Percentiles rank a stretch among this genome's conserved stretches.
Evolutionary conservation across 2,888 invertebrate genomes (phyloP).

Genomic region (Epinotia bilunana): DNA sequence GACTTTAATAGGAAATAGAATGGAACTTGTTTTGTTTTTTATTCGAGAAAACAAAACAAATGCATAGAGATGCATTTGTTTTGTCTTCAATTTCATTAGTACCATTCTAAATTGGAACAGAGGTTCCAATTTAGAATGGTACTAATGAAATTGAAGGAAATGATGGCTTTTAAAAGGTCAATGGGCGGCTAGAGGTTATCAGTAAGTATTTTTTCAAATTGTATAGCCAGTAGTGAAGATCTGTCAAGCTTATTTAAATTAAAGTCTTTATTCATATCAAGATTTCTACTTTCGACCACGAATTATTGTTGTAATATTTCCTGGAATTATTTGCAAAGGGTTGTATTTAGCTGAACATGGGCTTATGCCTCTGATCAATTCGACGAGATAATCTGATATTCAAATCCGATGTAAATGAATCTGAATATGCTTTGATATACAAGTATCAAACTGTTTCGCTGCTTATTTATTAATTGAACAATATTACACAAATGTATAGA

Average conservation of each 20-base stretch:
- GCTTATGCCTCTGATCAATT: neutral
- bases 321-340: neutral
- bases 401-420: neutral
- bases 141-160: too few relatives aligned
- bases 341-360: neutral
- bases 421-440: neutral
- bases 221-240: neutral
- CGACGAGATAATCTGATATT: neutral
- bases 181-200: neutral
- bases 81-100: too few relatives aligned
- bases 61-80: too few relatives aligned
- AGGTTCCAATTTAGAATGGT: too few relatives aligned
- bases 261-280: neutral
- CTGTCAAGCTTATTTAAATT: neutral
- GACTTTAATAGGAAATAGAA: too few relatives aligned
- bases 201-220: constrained; percentile 8
- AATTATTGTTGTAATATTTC: neutral
- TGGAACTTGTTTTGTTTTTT: too few relatives aligned
- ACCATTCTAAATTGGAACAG: too few relatives aligned
- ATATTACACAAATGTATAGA: neutral
- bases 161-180: too few relatives aligned
- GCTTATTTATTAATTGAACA: too few relatives aligned
- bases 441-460: constrained; percentile 2
- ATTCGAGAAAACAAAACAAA: too few relatives aligned
- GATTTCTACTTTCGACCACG: neutral